A percentile compares a stretch with the other conserved stretches of the same genome.
phyloP scores from a whole-genome alignment of 2,113 vertebrate genomes.

The Pachycephala philippinensis region DNA sequence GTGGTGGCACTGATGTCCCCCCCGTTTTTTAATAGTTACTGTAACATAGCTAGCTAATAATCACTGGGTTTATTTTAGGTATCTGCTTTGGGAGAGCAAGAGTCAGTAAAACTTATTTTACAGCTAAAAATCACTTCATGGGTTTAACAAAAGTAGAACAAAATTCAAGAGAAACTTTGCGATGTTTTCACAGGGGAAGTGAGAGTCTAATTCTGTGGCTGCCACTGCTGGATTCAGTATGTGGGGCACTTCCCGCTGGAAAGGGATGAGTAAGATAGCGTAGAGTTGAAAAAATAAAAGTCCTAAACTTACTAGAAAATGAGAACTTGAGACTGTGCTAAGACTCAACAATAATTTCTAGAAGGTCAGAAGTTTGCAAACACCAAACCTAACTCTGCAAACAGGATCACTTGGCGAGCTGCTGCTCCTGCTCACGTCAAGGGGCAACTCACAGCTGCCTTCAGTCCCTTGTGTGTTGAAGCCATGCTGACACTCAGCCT shows the following conservation, averaged over 20 bases:
- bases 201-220: neutral
- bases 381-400: neutral
- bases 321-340: neutral
- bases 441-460: neutral
- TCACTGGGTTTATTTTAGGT: neutral
- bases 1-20: neutral
- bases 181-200: neutral
- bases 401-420: rapidly evolving
- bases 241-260: slow-evolving; percentile 35
- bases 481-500: neutral
- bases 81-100: neutral
- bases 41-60: neutral
- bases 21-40: neutral
- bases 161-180: neutral
- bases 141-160: slow-evolving; percentile 25
- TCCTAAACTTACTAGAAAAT: neutral
- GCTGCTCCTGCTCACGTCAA: neutral
- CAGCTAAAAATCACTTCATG: neutral
- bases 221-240: slow-evolving; percentile 3
- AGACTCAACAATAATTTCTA: neutral
- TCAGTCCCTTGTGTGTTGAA: neutral
- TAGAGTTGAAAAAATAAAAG: neutral
- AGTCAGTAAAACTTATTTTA: neutral
- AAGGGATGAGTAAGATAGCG: neutral
- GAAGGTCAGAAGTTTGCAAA: neutral